These are phyloP conservation scores for Branchipolynoe longqiensis DNA, from an alignment of 2,888 invertebrate species.

Conservation along the genomic window DNA sequence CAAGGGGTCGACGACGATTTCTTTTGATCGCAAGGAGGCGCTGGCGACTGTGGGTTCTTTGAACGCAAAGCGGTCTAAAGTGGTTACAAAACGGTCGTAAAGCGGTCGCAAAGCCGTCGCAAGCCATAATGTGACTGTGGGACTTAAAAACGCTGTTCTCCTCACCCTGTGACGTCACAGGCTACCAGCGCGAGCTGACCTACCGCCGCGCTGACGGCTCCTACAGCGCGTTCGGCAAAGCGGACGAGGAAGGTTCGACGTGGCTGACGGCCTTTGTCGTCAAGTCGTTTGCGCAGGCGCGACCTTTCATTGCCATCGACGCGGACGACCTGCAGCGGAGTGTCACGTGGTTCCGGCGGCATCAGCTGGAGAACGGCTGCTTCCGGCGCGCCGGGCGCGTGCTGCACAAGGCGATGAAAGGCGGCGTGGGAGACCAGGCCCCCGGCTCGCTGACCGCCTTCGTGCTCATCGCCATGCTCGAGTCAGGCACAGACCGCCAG, in stretches of 20 bases:
- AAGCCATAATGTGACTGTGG: too few relatives aligned
- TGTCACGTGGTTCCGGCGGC: constrained; percentile 75
- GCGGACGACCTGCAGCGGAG: constrained; percentile 78
- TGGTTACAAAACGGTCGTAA: too few relatives aligned
- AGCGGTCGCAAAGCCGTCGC: too few relatives aligned
- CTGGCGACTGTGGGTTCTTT: too few relatives aligned
- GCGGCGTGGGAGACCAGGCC: constrained; percentile 70
- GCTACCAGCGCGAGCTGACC: constrained; percentile 95
- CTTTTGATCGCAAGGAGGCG: too few relatives aligned
- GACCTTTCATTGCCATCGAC: constrained; percentile 84
- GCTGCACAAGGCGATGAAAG: constrained; percentile 75
- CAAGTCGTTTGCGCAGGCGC: constrained; percentile 86
- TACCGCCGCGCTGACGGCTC: constrained; percentile 85
- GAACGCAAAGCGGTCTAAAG: too few relatives aligned
- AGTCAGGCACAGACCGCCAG: constrained; percentile 71
- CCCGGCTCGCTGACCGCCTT: constrained; percentile 77
- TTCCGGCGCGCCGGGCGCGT: constrained; percentile 83
- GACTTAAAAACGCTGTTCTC: too few relatives aligned
- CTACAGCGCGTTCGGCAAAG: constrained; percentile 80
- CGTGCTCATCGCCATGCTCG: constrained; percentile 76
- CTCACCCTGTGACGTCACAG: constrained; percentile 71
- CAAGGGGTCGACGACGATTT: too few relatives aligned
- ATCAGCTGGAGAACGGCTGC: constrained; percentile 90
- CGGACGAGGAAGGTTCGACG: constrained; percentile 73
- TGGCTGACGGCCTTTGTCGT: constrained; percentile 89